phyloP scores from a whole-genome alignment of 2,113 vertebrate species.

The Otolemur garnettii region DNA sequence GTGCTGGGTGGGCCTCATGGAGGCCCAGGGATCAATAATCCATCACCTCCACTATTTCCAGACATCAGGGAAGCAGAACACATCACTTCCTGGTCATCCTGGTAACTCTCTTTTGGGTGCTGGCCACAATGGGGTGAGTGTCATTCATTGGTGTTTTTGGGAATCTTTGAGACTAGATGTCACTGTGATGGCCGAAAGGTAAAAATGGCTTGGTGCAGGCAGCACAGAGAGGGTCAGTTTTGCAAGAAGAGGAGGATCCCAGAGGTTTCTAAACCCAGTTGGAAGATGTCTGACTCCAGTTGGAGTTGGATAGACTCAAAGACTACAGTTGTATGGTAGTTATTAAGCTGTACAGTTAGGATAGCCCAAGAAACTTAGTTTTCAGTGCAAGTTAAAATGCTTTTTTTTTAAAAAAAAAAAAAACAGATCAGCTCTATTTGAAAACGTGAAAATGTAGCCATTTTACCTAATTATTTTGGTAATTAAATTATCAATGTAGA shows the following conservation, averaged over 20 bases:
- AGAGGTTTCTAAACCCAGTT: background rate
- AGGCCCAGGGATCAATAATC: background rate
- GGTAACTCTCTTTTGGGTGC: background rate
- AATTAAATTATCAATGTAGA: constrained; percentile 12
- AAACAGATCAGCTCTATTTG: background rate
- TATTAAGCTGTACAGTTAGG: background rate
- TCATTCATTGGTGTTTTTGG: background rate
- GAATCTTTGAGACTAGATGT: background rate
- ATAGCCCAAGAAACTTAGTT: background rate
- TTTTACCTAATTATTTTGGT: constrained; percentile 55
- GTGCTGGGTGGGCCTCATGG: background rate
- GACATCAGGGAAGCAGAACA: background rate
- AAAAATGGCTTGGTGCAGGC: background rate
- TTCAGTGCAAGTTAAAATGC: background rate
- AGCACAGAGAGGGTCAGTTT: background rate
- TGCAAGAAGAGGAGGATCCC: background rate
- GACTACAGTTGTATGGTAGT: background rate
- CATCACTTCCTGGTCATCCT: too few relatives aligned
- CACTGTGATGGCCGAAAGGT: background rate
- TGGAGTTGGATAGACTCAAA: background rate
- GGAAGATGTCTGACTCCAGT: background rate
- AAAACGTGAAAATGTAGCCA: background rate
- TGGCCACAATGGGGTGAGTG: background rate
- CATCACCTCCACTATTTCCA: background rate
- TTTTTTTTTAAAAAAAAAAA: background rate